phyloP scores from a whole-genome alignment of 2,113 vertebrate genomes.

The Xerus inauris region DNA sequence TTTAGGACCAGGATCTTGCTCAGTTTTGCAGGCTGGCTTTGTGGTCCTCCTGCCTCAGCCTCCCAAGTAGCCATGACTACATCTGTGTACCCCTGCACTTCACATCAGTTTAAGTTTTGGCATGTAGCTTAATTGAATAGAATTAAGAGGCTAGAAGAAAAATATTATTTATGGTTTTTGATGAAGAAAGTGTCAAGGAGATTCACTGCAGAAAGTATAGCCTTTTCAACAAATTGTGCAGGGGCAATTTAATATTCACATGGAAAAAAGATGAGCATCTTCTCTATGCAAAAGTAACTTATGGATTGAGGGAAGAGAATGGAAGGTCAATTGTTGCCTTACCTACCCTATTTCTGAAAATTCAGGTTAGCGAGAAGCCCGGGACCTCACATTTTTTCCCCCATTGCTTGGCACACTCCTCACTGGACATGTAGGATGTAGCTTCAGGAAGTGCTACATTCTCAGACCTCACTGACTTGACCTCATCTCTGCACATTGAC shows the following conservation, averaged over 20 bases:
- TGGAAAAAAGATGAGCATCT: background rate
- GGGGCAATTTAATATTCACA: too few species aligned
- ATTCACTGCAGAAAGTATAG: background rate
- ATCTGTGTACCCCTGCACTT: background rate
- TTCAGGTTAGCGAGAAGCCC: background rate
- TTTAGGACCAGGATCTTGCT: background rate
- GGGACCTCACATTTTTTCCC: background rate
- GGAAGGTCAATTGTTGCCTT: background rate
- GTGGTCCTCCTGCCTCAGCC: background rate
- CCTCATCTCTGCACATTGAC: background rate
- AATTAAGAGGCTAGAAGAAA: background rate
- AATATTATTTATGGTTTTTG: background rate
- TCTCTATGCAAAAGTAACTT: background rate
- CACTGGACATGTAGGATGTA: background rate
- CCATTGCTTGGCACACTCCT: background rate
- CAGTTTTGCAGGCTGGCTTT: background rate
- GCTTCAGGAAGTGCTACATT: background rate
- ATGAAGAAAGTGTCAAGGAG: background rate
- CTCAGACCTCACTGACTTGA: background rate
- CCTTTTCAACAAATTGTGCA: background rate
- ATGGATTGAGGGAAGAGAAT: background rate
- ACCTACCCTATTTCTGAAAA: background rate
- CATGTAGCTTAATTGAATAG: background rate
- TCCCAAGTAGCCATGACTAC: background rate
- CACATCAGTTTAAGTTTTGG: background rate